Evolutionary conservation across 1,140 invertebrate genomes (phyloP).

Genomic region (Trachymyrmex cornetzi): DNA sequence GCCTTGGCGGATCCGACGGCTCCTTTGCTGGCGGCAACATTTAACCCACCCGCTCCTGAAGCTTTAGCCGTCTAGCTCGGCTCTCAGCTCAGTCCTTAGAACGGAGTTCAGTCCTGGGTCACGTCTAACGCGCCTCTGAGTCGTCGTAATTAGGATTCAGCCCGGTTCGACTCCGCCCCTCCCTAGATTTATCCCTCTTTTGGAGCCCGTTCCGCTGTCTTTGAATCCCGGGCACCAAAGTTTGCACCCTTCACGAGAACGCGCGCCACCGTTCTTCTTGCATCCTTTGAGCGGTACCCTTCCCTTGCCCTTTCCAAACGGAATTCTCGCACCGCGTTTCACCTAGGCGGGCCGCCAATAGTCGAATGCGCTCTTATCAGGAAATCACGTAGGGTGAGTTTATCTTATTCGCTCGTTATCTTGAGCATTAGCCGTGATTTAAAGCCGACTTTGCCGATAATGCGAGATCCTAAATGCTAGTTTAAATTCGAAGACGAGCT

Average conservation of each 20-base stretch:
- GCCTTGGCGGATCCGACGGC: slow-evolving; percentile 33
- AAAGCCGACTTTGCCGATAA: slow-evolving; percentile 57
- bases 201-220: slow-evolving; percentile 34
- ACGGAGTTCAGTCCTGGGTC: slow-evolving; percentile 68
- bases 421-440: slow-evolving; percentile 69
- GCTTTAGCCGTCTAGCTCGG: slow-evolving; percentile 11
- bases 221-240: slow-evolving; percentile 48
- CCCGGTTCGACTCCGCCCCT: slow-evolving; percentile 66
- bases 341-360: slow-evolving; percentile 65
- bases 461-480: slow-evolving; percentile 43
- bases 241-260: slow-evolving; percentile 24
- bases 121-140: slow-evolving; percentile 68
- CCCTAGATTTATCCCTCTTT: slow-evolving; percentile 71
- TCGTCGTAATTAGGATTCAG: slow-evolving; percentile 76
- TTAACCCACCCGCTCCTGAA: slow-evolving; percentile 56
- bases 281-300: slow-evolving; percentile 31
- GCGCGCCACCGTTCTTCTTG: slow-evolving; percentile 30
- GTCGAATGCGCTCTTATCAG: slow-evolving; percentile 78
- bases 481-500: slow-evolving; percentile 34
- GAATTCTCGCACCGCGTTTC: slow-evolving; percentile 16
- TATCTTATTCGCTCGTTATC: slow-evolving; percentile 69
- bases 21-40: slow-evolving; percentile 66
- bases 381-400: slow-evolving; percentile 74
- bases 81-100: slow-evolving; percentile 66
- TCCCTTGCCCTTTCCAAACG: not conserved